Evolutionary conservation across 2,888 invertebrate species (phyloP).

Genomic region (Ptilodon capucinus): DNA sequence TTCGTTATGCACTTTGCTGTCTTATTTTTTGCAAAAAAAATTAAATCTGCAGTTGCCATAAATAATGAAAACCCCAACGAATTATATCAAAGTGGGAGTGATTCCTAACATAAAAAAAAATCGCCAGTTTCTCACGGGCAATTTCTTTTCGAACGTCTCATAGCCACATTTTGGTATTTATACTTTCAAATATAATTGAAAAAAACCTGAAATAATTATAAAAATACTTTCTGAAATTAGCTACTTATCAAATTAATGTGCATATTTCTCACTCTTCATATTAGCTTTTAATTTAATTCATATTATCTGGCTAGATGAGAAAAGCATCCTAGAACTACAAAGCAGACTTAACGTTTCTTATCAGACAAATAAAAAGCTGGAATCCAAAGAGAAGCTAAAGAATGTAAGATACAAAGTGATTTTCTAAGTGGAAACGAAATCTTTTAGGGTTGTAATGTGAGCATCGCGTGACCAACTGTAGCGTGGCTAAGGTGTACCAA

Average conservation of each 20-base stretch:
- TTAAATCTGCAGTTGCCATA: too few species aligned
- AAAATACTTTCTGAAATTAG: background rate
- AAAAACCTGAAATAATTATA: too few species aligned
- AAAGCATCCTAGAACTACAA: slow-evolving; percentile 25
- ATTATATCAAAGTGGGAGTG: too few species aligned
- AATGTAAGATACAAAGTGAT: slow-evolving; percentile 72
- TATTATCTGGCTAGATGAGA: slow-evolving; percentile 11
- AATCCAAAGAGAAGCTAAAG: slow-evolving; percentile 43
- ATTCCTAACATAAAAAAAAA: too few species aligned
- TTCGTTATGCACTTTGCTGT: slow-evolving; percentile 21
- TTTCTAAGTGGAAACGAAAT: slow-evolving; percentile 77
- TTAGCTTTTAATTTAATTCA: background rate
- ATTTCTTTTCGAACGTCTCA: too few species aligned
- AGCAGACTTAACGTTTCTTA: slow-evolving; percentile 19
- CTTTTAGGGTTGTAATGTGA: slow-evolving; percentile 68
- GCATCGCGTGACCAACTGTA: slow-evolving; percentile 67
- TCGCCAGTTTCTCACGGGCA: too few species aligned
- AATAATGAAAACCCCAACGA: too few species aligned
- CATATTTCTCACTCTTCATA: background rate
- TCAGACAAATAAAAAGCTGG: slow-evolving; percentile 28
- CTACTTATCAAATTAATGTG: background rate
- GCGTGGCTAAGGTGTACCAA: slow-evolving; percentile 51
- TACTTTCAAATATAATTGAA: too few species aligned
- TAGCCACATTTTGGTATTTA: too few species aligned
- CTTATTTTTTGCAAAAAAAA: slow-evolving; percentile 17